Base-by-base conservation (phyloP, 1,140 invertebrate species). In the Akabosia matsudoensis region DNA sequence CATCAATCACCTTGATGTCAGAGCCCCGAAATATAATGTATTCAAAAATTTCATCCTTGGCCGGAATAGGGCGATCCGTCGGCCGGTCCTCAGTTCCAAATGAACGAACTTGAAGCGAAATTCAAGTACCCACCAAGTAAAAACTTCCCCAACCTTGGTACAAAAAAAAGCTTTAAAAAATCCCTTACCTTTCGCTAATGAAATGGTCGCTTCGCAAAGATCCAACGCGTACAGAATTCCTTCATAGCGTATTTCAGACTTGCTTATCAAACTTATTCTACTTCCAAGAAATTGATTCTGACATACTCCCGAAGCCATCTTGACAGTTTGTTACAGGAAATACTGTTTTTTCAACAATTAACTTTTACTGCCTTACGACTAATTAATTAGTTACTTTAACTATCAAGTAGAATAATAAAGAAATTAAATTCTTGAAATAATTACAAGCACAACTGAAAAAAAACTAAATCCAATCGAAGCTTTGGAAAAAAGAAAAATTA, bases 231-330 rank as follows among this genome's bases (percentile, higher is more conserved):
- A 99, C 83, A 99, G 89, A 85, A 97, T 93, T 80, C 97, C 97
- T 89, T 99, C 97, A 88, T 99, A 99, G 74, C 97, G 91, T 86
- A 99, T 99, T 88, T 99, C 97, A 76, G 97, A 96, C 88, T 99
- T 99, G 75, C 97, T 99, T 89, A 99, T 98, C 84, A 99, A 89
- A 88, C 96, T 99, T 85, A 99, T 99, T 88, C 98, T 99, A 84
- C 96, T 98, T 87, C 98, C 98, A 83, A 99, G 76, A 75, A 81
- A 81, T 34, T 79, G 77, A 70, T 76, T 75, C n/a, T 67, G 61
- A 7, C 28, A 10, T 7, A 31, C 61, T 18, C 78, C 70, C 14
- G 28, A 30, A 30, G 67, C 28, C 67, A 70, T 70, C 54, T 56
- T 56, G 7, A 10, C 37, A 45, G 37, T 10, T 18, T 7, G 37